Conservation (phyloP, 2,888 invertebrate genomes). For the Labia minor region DNA sequence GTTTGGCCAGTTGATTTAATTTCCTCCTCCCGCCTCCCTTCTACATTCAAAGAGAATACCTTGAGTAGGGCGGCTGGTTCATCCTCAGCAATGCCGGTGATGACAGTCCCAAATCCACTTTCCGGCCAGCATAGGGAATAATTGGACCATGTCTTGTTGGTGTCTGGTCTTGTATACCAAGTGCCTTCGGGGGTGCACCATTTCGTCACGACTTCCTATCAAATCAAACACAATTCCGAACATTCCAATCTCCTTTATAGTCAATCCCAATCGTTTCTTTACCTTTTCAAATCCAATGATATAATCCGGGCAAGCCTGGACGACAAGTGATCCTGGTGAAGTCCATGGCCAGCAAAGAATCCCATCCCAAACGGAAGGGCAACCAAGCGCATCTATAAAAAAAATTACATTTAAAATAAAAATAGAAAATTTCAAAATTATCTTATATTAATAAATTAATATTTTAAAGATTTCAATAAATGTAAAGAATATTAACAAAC, state of each 20-base stretch:
- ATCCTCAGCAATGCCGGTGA: slow-evolving; percentile 30
- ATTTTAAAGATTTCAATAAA: too few species aligned
- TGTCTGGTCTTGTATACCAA: slow-evolving; percentile 37
- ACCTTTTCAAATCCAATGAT: not conserved
- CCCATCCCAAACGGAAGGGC: not conserved
- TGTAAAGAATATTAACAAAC: too few species aligned
- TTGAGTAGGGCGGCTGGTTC: slow-evolving; percentile 29
- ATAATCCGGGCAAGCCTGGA: not conserved
- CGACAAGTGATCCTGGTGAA: not conserved
- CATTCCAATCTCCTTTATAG: not conserved
- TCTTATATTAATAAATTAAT: too few species aligned
- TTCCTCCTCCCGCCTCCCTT: too few species aligned
- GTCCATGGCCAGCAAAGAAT: not conserved
- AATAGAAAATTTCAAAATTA: too few species aligned
- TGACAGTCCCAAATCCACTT: slow-evolving; percentile 29
- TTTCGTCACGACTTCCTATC: slow-evolving; percentile 34
- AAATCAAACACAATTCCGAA: not conserved
- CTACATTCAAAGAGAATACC: slow-evolving; percentile 16
- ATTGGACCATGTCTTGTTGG: slow-evolving; percentile 39
- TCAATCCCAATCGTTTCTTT: not conserved
- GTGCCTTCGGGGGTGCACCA: slow-evolving; percentile 39
- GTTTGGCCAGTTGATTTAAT: too few species aligned
- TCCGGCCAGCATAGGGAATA: slow-evolving; percentile 38
- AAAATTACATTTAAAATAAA: too few species aligned
- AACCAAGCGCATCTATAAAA: not conserved